Evolutionary conservation across 35 echinoderm and acorn worm genomes (phyloP).

Genomic region (Ptychodera flava): DNA sequence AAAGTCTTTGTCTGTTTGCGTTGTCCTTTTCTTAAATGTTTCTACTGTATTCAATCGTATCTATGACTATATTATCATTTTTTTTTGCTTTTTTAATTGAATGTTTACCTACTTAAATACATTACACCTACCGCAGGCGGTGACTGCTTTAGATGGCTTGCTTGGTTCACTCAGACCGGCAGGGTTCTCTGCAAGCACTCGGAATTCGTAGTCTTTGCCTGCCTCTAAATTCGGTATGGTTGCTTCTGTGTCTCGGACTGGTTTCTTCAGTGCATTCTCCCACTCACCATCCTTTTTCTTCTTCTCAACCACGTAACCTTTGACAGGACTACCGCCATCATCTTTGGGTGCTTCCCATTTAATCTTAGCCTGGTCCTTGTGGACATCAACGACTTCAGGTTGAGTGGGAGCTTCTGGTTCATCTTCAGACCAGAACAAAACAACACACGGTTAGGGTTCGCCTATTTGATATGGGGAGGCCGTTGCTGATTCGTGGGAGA

Average conservation of each 20-base stretch:
- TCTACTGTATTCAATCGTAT: no score
- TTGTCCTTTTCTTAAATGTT: no score
- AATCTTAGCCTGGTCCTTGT: constrained; percentile 60
- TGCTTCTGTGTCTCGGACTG: constrained; percentile 73
- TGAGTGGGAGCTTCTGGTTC: constrained; percentile 51
- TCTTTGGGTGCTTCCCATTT: constrained; percentile 67
- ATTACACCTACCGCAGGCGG: constrained; percentile 54
- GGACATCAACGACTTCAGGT: constrained; percentile 70
- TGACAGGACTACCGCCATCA: constrained; percentile 83
- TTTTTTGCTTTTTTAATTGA: no score
- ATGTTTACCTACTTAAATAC: no score
- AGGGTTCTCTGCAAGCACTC: constrained; percentile 79
- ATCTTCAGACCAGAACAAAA: no score
- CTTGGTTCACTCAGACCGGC: constrained; percentile 77
- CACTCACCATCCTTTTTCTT: constrained; percentile 81
- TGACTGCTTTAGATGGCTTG: constrained; percentile 35
- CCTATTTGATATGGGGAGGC: no score
- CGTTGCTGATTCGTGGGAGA: no score
- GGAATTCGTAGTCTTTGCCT: constrained; percentile 79
- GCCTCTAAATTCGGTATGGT: constrained; percentile 47
- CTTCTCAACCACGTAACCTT: constrained; percentile 90
- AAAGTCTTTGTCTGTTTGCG: no score
- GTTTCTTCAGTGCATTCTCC: constrained; percentile 75
- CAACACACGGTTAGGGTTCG: no score
- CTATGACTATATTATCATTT: no score